Percentiles rank a stretch among this genome's conserved stretches.
Conservation (phyloP, 2,888 invertebrate species). For the Branchinecta sandiegonensis region DNA sequence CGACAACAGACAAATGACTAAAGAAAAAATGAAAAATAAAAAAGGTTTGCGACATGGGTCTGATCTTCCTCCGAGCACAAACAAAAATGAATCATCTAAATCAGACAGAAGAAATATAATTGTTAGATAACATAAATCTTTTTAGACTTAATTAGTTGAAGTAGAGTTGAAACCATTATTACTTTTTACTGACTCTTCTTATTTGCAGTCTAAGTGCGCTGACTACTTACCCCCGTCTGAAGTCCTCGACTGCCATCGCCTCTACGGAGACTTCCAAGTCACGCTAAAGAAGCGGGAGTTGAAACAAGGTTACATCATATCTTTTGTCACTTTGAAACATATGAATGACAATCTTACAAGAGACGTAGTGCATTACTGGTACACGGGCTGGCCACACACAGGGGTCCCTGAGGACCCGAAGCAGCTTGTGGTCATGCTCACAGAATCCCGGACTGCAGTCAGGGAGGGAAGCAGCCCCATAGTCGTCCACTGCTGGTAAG, state of each 20-base stretch:
- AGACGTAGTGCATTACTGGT: conserved; percentile 83
- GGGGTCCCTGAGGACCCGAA: conserved; percentile 70
- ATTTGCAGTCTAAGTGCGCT: conserved; percentile 63
- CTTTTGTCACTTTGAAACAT: conserved; percentile 65
- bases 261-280: conserved; percentile 75
- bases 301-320: conserved; percentile 77
- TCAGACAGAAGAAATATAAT: too few relatives aligned
- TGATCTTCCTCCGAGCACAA: too few relatives aligned
- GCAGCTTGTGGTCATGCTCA: conserved; percentile 68
- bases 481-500: conserved; percentile 36
- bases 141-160: too few relatives aligned
- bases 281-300: conserved; percentile 76
- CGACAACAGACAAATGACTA: too few relatives aligned
- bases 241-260: conserved; percentile 70
- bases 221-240: conserved; percentile 84
- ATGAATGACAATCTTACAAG: conserved; percentile 64
- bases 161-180: too few relatives aligned
- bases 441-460: conserved; percentile 51
- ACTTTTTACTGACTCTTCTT: conserved; percentile 13
- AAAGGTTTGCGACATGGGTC: too few relatives aligned
- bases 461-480: conserved; percentile 33
- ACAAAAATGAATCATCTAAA: too few relatives aligned
- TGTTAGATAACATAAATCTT: too few relatives aligned
- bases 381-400: conserved; percentile 73
- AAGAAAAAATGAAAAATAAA: too few relatives aligned